phyloP scores from a whole-genome alignment of 2,113 vertebrate genomes.

The Typhlomys cinereus region DNA sequence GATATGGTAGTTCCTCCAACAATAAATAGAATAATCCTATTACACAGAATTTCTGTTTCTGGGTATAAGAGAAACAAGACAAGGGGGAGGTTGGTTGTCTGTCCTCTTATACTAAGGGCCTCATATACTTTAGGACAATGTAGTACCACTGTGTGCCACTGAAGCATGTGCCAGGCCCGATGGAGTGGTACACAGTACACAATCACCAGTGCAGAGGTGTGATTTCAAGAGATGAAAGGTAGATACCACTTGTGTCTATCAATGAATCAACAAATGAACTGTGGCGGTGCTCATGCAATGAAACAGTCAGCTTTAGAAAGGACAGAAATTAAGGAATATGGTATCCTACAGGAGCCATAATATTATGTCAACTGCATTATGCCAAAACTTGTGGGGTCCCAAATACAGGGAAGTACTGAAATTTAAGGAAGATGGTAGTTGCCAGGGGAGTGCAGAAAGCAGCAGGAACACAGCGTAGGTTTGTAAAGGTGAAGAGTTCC shows the following conservation, averaged over 20 bases:
- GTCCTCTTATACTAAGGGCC: background rate
- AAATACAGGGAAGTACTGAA: too few relatives aligned
- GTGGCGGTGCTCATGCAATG: rapidly evolving
- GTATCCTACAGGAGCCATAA: background rate
- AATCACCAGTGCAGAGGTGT: background rate
- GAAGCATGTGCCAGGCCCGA: background rate
- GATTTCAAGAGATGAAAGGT: background rate
- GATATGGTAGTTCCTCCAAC: background rate
- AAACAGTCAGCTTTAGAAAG: background rate
- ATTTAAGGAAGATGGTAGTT: background rate
- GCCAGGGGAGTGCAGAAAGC: background rate
- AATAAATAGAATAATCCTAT: background rate
- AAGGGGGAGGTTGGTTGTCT: background rate
- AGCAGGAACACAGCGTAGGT: background rate
- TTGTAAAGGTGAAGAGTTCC: background rate
- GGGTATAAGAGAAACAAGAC: background rate
- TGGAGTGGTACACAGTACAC: background rate
- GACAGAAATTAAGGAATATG: background rate
- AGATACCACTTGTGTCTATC: background rate
- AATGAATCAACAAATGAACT: background rate
- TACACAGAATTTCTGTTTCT: background rate
- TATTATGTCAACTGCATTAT: background rate
- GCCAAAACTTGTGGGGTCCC: too few relatives aligned
- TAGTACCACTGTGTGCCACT: background rate
- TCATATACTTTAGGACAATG: background rate